Conservation (phyloP, 2,113 vertebrate genomes). For the Pachycephala philippinensis region DNA sequence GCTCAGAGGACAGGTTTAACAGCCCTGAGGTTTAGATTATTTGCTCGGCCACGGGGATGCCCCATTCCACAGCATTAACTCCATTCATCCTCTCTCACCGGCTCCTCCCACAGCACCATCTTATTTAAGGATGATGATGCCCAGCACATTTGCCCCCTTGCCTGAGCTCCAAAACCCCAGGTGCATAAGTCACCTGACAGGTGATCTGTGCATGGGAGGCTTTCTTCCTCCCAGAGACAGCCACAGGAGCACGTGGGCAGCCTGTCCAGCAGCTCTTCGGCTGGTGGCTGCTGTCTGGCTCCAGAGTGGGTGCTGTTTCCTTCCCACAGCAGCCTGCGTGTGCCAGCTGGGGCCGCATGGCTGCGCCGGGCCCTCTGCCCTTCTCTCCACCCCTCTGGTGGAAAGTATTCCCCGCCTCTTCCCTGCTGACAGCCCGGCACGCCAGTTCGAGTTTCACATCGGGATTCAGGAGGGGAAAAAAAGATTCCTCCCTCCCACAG, state of each 20-base stretch:
- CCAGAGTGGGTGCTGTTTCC: background rate
- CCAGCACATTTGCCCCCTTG: background rate
- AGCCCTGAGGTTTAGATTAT: background rate
- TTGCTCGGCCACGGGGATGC: rapidly evolving
- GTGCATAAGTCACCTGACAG: background rate
- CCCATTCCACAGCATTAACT: background rate
- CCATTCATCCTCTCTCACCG: background rate
- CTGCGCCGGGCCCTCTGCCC: background rate
- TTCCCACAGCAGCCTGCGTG: background rate
- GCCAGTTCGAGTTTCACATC: background rate
- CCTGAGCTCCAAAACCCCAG: background rate
- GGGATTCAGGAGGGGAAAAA: background rate
- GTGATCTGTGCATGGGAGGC: background rate
- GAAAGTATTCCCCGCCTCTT: background rate
- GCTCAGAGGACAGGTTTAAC: background rate
- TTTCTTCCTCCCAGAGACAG: background rate
- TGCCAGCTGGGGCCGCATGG: background rate
- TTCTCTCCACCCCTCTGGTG: background rate
- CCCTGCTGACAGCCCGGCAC: background rate
- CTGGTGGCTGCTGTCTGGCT: background rate
- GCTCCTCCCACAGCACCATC: background rate
- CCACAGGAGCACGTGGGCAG: background rate
- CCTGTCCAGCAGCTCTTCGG: background rate
- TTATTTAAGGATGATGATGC: background rate
- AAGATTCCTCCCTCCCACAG: background rate